A percentile compares a stretch with the other conserved stretches of the same genome.
Evolutionary conservation across 2,113 vertebrate species (phyloP).

Genomic region (Mastomys coucha): DNA sequence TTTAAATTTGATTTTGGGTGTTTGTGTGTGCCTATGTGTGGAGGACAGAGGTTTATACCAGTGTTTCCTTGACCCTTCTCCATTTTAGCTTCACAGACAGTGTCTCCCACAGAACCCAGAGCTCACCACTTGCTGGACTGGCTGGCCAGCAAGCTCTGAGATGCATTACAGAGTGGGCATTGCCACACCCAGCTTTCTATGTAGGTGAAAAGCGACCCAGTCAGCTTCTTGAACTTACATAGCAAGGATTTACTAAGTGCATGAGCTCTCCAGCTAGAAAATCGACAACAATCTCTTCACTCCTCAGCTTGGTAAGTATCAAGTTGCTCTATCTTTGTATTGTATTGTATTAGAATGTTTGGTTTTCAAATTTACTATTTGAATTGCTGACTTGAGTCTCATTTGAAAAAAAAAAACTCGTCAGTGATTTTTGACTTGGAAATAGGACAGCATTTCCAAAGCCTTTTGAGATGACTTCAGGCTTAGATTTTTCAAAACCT

Average conservation of each 20-base stretch:
- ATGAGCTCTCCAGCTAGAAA: background rate
- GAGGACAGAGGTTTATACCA: background rate
- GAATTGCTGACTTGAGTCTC: background rate
- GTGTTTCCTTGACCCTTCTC: background rate
- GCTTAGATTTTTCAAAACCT: too few relatives aligned
- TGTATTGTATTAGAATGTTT: background rate
- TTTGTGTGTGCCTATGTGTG: background rate
- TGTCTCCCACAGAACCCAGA: background rate
- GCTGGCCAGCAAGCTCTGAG: background rate
- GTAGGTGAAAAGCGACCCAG: too few relatives aligned
- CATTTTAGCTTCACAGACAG: too few relatives aligned
- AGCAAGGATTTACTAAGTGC: background rate
- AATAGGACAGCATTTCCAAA: too few relatives aligned
- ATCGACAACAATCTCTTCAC: background rate
- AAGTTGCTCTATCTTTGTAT: background rate
- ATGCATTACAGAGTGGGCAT: too few relatives aligned
- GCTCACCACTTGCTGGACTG: background rate
- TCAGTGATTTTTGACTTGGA: background rate
- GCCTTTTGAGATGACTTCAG: too few relatives aligned
- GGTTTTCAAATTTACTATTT: background rate
- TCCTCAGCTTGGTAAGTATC: background rate
- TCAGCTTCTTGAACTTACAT: background rate
- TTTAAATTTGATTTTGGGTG: background rate
- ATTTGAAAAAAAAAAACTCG: background rate
- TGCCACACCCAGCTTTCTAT: too few relatives aligned